A percentile compares a stretch with the other conserved stretches of the same genome.
Conservation (phyloP, 2,113 vertebrate genomes). For the Eidolon helvum region DNA sequence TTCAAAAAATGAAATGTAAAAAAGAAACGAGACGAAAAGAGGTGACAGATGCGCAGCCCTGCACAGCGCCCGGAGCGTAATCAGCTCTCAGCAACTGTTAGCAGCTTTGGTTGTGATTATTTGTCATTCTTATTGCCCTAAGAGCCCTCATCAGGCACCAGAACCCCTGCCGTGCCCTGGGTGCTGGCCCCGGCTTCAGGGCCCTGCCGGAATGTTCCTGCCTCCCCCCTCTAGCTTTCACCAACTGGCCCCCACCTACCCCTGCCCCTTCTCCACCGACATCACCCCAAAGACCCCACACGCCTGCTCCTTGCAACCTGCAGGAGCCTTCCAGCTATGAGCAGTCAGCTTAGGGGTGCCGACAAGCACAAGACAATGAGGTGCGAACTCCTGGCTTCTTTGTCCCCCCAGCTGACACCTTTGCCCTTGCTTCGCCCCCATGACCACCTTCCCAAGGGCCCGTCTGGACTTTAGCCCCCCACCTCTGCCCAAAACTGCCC, state of each 20-base stretch:
- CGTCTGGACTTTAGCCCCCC: neutral
- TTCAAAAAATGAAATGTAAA: neutral
- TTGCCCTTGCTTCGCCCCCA: neutral
- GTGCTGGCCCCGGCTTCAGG: no score
- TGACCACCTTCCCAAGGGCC: neutral
- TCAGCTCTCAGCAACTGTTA: neutral
- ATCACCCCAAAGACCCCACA: neutral
- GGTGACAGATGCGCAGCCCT: neutral
- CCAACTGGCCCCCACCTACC: neutral
- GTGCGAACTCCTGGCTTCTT: neutral
- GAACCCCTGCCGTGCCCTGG: neutral
- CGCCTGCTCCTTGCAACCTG: no score
- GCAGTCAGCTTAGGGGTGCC: neutral
- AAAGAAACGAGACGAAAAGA: neutral
- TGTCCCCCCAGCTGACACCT: neutral
- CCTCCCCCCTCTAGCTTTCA: no score
- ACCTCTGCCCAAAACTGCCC: no score
- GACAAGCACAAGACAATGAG: neutral
- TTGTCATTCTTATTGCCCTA: neutral
- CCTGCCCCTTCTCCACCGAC: rapidly evolving
- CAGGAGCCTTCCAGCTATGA: neutral
- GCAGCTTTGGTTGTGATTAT: neutral
- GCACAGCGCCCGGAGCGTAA: neutral
- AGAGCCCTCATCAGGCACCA: neutral
- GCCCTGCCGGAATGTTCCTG: no score